Conservation (phyloP, 2,797 vertebrate species). For the Enteromius afrohamiltoni region DNA sequence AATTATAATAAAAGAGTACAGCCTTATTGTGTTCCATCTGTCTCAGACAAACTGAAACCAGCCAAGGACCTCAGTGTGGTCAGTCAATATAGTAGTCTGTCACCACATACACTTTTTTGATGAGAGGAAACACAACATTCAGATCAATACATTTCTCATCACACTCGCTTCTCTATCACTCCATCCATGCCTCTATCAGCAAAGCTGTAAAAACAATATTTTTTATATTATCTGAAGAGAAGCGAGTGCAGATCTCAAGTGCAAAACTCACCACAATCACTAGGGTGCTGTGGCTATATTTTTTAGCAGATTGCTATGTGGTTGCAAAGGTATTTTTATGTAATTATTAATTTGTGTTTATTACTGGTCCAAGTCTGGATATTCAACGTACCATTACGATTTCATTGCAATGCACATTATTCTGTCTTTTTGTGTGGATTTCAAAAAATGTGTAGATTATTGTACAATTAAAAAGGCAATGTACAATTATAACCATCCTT, state of each 20-base stretch:
- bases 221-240: background rate
- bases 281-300: background rate
- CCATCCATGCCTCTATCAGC: background rate
- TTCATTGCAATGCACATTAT: background rate
- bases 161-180: slow-evolving; percentile 14
- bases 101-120: slow-evolving; percentile 55
- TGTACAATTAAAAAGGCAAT: background rate
- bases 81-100: slow-evolving; percentile 64
- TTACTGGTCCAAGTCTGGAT: background rate
- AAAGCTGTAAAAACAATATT: slow-evolving; percentile 24
- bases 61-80: slow-evolving; percentile 39
- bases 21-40: background rate
- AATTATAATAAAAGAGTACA: background rate
- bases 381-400: background rate
- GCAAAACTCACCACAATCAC: background rate
- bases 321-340: background rate
- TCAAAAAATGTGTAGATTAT: background rate
- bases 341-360: background rate
- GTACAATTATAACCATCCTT: background rate
- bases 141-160: slow-evolving; percentile 62
- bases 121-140: slow-evolving; percentile 49
- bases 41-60: slow-evolving; percentile 24
- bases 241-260: background rate
- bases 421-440: background rate
- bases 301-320: background rate